These are phyloP conservation scores for Reinhardtius hippoglossoides DNA, from an alignment of 2,113 vertebrate species.

Conservation along the genomic window DNA sequence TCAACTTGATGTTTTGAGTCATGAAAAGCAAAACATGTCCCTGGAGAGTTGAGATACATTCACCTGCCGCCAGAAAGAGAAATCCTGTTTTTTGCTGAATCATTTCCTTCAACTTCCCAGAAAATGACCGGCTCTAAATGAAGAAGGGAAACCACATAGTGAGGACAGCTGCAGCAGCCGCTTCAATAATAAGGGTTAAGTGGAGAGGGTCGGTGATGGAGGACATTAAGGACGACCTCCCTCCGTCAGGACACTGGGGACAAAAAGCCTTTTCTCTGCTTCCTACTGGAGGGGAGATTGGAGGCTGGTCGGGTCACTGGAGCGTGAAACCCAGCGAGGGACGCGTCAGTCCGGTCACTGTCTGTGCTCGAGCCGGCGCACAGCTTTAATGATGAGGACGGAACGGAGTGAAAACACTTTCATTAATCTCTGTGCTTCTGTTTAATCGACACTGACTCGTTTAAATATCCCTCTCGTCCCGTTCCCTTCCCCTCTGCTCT, in stretches of 20 bases:
- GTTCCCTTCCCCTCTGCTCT: constrained; percentile 10
- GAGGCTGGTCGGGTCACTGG: constrained; percentile 66
- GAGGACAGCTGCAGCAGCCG: not conserved
- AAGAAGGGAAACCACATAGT: too few relatives aligned
- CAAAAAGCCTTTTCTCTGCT: constrained; percentile 60
- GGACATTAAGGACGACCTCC: constrained; percentile 46
- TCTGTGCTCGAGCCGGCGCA: constrained; percentile 64
- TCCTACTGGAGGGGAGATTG: constrained; percentile 58
- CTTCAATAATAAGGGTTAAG: constrained; percentile 19
- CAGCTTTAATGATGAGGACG: constrained; percentile 65
- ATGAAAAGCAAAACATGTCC: constrained; percentile 5
- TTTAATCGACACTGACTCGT: constrained; percentile 36
- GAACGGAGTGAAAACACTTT: constrained; percentile 28
- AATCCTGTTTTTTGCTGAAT: not conserved
- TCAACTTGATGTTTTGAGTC: not conserved
- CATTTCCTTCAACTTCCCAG: not conserved
- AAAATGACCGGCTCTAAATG: too few relatives aligned
- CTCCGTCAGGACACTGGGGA: constrained; percentile 51
- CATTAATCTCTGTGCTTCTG: constrained; percentile 21
- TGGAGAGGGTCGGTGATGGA: constrained; percentile 29
- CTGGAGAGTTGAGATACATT: not conserved
- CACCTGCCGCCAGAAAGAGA: too few relatives aligned
- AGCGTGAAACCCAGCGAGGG: constrained; percentile 55
- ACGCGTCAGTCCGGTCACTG: constrained; percentile 58
- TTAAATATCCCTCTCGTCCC: constrained; percentile 23